A percentile compares a stretch with the other conserved stretches of the same genome.
These are phyloP conservation scores for Nannospalax galili DNA, from an alignment of 2,113 vertebrate species.

Conservation along the genomic window DNA sequence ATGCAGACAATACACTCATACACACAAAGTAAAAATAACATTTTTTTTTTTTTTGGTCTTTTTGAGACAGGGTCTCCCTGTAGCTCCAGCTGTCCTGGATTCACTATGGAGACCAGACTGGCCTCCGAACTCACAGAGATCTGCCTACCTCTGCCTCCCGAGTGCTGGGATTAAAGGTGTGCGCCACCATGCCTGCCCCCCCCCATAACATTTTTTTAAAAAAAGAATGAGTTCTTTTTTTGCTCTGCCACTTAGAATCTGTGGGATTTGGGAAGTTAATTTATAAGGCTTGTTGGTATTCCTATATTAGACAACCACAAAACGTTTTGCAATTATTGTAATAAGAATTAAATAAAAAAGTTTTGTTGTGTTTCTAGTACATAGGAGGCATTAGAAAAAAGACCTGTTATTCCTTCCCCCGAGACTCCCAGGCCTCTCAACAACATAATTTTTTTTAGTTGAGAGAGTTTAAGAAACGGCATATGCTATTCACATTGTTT, in stretches of 20 bases:
- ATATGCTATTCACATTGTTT: conserved; percentile 30
- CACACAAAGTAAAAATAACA: too few relatives aligned
- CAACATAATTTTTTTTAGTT: conserved; percentile 22
- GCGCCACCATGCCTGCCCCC: too few relatives aligned
- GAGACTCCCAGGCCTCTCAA: neutral
- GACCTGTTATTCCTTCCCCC: neutral
- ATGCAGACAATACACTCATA: too few relatives aligned
- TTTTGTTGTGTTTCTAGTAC: neutral
- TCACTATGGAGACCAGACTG: too few relatives aligned
- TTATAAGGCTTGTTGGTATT: neutral
- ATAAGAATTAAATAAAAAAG: conserved; percentile 38
- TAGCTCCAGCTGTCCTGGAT: too few relatives aligned
- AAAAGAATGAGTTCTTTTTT: conserved; percentile 8
- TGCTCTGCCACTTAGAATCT: conserved; percentile 38
- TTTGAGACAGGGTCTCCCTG: too few relatives aligned
- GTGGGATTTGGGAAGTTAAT: neutral
- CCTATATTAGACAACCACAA: neutral
- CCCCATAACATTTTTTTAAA: too few relatives aligned
- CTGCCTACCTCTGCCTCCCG: too few relatives aligned
- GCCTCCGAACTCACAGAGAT: too few relatives aligned
- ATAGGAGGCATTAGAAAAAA: neutral
- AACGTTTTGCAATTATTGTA: conserved; percentile 31
- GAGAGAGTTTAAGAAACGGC: conserved; percentile 20
- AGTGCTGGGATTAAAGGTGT: too few relatives aligned
- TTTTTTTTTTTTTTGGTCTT: too few relatives aligned